Evolutionary conservation across 30 jellyfish, hydroid and myxozoan genomes (phyloP).

Genomic region (Hydra vulgaris): DNA sequence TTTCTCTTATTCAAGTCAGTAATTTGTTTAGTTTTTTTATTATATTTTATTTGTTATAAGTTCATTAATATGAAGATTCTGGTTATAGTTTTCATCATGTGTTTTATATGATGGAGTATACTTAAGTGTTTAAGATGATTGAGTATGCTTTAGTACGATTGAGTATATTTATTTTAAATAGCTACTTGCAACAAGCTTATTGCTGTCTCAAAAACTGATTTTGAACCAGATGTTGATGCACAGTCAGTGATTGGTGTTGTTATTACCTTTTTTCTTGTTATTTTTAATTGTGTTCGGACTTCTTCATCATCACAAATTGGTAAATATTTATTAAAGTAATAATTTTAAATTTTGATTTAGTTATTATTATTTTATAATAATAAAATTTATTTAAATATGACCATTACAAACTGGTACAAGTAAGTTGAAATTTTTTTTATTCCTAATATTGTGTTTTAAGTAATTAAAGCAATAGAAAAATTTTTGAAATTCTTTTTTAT

Average conservation of each 20-base stretch:
- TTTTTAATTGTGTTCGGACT: conserved; percentile 75
- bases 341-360: not conserved
- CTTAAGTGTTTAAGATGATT: too few relatives aligned
- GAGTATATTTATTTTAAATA: not conserved
- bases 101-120: too few relatives aligned
- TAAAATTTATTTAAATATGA: conserved; percentile 92
- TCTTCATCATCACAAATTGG: conserved; percentile 85
- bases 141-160: not conserved
- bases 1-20: conserved; percentile 65
- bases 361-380: not conserved
- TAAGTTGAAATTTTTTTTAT: conserved; percentile 29
- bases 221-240: conserved; percentile 58
- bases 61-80: not conserved
- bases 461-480: not conserved
- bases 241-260: conserved; percentile 88
- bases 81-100: too few relatives aligned
- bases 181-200: conserved; percentile 48
- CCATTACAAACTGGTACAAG: conserved; percentile 95
- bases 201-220: conserved; percentile 19
- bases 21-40: not conserved
- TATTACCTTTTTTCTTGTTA: conserved; percentile 63
- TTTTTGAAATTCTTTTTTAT: too few relatives aligned
- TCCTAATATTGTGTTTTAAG: not conserved
- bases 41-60: not conserved
- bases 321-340: not conserved